Evolutionary conservation across 2,797 vertebrate species (phyloP).

Genomic region (Bothrops alternatus): DNA sequence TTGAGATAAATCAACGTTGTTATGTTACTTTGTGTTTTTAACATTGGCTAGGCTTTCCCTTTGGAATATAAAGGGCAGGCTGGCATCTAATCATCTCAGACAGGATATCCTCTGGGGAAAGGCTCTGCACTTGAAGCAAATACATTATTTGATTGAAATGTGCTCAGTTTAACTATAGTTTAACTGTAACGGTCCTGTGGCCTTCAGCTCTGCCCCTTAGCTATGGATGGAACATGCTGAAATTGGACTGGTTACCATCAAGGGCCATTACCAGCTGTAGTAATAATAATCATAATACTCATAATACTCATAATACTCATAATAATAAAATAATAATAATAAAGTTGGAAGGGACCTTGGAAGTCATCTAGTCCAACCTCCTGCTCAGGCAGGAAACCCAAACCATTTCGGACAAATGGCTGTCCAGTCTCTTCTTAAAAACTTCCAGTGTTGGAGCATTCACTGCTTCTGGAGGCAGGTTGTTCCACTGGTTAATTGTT

Average conservation of each 20-base stretch:
- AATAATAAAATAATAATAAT: too few species aligned
- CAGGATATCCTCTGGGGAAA: conserved; percentile 79
- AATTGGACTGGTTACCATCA: neutral
- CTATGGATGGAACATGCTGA: neutral
- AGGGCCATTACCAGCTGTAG: neutral
- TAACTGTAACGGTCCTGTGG: neutral
- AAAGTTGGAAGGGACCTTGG: too few species aligned
- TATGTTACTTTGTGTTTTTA: conserved; percentile 48
- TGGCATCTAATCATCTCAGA: conserved; percentile 69
- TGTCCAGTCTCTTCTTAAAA: too few species aligned
- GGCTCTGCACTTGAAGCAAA: conserved; percentile 64
- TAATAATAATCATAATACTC: too few species aligned
- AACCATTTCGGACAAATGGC: too few species aligned
- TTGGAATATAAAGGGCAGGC: conserved; percentile 59
- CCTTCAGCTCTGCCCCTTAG: neutral
- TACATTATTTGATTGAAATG: conserved; percentile 56
- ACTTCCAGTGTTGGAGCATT: too few species aligned
- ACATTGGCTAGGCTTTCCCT: conserved; percentile 55
- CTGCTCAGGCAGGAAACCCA: too few species aligned
- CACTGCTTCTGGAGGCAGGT: too few species aligned
- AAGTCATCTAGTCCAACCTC: too few species aligned
- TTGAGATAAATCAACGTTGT: conserved; percentile 46
- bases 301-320: too few species aligned
- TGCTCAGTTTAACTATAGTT: conserved; percentile 23
- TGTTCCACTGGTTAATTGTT: too few species aligned